Evolutionary conservation across 2,888 invertebrate genomes (phyloP).

Genomic region (Theretra japonica): DNA sequence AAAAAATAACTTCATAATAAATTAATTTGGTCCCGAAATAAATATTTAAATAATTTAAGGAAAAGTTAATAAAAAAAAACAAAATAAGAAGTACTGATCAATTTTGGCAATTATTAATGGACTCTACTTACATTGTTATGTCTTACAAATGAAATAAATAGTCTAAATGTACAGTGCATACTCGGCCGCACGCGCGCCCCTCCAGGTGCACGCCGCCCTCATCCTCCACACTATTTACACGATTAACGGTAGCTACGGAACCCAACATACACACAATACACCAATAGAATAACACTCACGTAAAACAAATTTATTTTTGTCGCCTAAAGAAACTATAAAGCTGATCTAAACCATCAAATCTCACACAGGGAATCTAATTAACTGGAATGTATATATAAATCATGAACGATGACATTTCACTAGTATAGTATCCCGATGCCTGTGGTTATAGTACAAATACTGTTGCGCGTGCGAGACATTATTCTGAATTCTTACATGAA

Average conservation of each 20-base stretch:
- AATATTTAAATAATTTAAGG: conserved; percentile 80
- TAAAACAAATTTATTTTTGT: conserved; percentile 65
- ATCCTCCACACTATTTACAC: conserved; percentile 62
- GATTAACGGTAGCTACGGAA: conserved; percentile 62
- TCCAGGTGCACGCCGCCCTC: not conserved
- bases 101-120: conserved; percentile 83
- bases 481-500: conserved; percentile 67
- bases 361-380: conserved; percentile 70
- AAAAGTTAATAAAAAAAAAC: conserved; percentile 73
- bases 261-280: conserved; percentile 69
- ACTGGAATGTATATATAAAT: conserved; percentile 77
- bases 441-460: conserved; percentile 58
- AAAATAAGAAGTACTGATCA: conserved; percentile 80
- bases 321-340: conserved; percentile 77
- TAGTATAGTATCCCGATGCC: conserved; percentile 52
- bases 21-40: conserved; percentile 85
- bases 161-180: conserved; percentile 70
- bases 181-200: conserved; percentile 55
- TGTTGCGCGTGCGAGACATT: conserved; percentile 54
- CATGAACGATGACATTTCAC: conserved; percentile 59
- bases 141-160: conserved; percentile 79
- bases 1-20: conserved; percentile 80
- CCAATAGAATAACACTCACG: conserved; percentile 67
- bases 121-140: conserved; percentile 77
- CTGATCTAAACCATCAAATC: conserved; percentile 69